Percentiles rank a stretch among this genome's conserved stretches.
Conservation (phyloP, 2,797 vertebrate genomes). For the Lagodon rhomboides region DNA sequence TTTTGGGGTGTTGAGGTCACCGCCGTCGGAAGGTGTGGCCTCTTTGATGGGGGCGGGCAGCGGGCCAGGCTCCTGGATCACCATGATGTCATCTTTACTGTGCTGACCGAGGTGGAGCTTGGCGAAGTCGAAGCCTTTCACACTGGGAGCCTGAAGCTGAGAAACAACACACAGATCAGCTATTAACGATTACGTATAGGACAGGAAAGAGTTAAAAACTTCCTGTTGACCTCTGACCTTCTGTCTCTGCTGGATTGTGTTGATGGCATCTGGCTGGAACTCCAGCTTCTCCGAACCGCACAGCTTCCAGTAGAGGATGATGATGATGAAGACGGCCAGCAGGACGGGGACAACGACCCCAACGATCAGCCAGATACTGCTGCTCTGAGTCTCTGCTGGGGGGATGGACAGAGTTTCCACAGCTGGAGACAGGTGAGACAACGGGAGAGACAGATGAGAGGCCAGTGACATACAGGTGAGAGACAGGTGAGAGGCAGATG, state of each 20-base stretch:
- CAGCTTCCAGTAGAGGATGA: constrained; percentile 98
- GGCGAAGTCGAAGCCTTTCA: constrained; percentile 98
- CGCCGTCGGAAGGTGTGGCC: constrained; percentile 92
- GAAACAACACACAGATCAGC: constrained; percentile 25
- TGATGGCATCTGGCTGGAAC: constrained; percentile 96
- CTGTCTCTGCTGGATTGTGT: constrained; percentile 96
- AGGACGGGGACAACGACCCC: constrained; percentile 94
- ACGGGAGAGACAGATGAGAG: not conserved
- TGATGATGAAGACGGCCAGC: constrained; percentile 92
- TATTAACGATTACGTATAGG: accelerated
- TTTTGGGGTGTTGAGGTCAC: constrained; percentile 94
- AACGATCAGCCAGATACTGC: constrained; percentile 94
- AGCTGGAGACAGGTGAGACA: constrained; percentile 78
- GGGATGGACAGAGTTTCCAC: constrained; percentile 90
- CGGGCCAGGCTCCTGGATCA: constrained; percentile 93
- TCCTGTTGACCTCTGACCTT: constrained; percentile 87
- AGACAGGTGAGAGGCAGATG: not conserved
- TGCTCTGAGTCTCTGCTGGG: constrained; percentile 90
- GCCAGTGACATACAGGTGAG: not conserved
- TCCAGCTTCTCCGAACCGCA: constrained; percentile 97
- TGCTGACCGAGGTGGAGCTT: constrained; percentile 98
- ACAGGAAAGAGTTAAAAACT: not conserved
- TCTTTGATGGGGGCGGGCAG: constrained; percentile 91
- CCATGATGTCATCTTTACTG: constrained; percentile 95
- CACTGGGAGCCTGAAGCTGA: constrained; percentile 95